Percentiles rank a stretch among this genome's conserved stretches.
These are phyloP conservation scores for Coenonympha arcania DNA, from an alignment of 2,888 invertebrate species.

Conservation along the genomic window DNA sequence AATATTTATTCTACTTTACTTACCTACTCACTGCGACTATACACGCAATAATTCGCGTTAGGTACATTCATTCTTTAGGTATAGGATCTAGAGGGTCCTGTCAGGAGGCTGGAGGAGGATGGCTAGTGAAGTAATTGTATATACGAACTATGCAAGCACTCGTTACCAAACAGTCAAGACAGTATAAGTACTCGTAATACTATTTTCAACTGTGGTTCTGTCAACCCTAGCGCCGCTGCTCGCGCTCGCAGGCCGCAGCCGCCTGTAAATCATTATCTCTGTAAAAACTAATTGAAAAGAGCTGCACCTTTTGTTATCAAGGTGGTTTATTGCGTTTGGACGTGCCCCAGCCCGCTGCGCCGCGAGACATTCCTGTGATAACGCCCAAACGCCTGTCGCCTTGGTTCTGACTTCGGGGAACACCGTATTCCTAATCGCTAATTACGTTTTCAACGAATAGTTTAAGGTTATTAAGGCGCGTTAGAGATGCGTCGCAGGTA, in stretches of 20 bases:
- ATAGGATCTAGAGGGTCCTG: too few species aligned
- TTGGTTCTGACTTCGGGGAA: constrained; percentile 6
- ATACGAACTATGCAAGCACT: too few species aligned
- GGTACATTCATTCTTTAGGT: too few species aligned
- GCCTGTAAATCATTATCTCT: constrained; percentile 60
- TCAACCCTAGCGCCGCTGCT: constrained; percentile 25
- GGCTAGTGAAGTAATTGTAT: too few species aligned
- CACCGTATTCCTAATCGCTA: constrained; percentile 15
- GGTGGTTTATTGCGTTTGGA: constrained; percentile 36
- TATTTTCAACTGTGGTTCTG: too few species aligned
- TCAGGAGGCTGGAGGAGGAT: too few species aligned
- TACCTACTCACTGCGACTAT: too few species aligned
- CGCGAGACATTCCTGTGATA: constrained; percentile 24
- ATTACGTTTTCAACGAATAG: constrained; percentile 12
- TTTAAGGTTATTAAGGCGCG: background rate
- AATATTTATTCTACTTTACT: too few species aligned
- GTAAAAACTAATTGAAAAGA: constrained; percentile 68
- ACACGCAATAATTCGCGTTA: too few species aligned
- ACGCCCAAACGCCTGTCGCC: too few species aligned
- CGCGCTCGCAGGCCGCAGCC: constrained; percentile 31
- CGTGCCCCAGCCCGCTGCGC: constrained; percentile 28
- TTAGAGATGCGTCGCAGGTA: background rate
- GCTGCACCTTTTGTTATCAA: constrained; percentile 49
- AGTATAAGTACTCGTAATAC: too few species aligned
- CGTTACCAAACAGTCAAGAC: too few species aligned